Conservation (phyloP, 2,113 vertebrate species). For the Gadus chalcogrammus region DNA sequence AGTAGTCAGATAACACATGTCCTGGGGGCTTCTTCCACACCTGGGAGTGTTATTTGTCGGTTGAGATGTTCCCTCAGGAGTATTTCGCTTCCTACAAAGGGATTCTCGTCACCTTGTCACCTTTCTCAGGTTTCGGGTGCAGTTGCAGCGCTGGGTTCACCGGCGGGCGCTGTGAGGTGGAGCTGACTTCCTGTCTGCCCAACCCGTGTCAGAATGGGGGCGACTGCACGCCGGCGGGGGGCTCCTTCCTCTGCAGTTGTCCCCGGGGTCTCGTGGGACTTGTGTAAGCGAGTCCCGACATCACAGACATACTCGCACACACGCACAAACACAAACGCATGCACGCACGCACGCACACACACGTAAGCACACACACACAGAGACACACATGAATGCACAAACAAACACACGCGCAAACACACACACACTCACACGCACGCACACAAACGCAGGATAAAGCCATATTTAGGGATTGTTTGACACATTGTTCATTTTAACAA, state of each 20-base stretch:
- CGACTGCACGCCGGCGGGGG: slow-evolving; percentile 82
- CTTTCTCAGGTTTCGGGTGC: slow-evolving; percentile 82
- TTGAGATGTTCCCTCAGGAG: too few relatives aligned
- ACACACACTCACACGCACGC: background rate
- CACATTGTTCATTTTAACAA: too few relatives aligned
- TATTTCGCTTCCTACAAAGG: too few relatives aligned
- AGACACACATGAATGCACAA: too few relatives aligned
- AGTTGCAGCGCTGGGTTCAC: slow-evolving; percentile 87
- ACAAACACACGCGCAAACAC: background rate
- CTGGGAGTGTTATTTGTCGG: too few relatives aligned
- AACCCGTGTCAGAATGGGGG: slow-evolving; percentile 90
- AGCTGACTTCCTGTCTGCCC: slow-evolving; percentile 88
- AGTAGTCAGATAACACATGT: too few relatives aligned
- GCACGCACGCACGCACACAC: slow-evolving; percentile 1
- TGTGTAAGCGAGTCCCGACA: slow-evolving; percentile 77
- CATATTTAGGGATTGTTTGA: too few relatives aligned
- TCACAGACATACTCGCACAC: background rate
- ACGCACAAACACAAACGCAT: background rate
- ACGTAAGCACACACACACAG: background rate
- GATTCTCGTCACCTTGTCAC: too few relatives aligned
- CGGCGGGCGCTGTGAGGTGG: slow-evolving; percentile 86
- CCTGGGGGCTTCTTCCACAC: too few relatives aligned
- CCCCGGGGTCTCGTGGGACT: slow-evolving; percentile 82
- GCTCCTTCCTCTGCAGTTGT: slow-evolving; percentile 85
- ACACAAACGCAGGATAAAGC: too few relatives aligned